Base-by-base conservation (phyloP, 2,797 vertebrate genomes). In the Schizopygopsis pylzovi region DNA sequence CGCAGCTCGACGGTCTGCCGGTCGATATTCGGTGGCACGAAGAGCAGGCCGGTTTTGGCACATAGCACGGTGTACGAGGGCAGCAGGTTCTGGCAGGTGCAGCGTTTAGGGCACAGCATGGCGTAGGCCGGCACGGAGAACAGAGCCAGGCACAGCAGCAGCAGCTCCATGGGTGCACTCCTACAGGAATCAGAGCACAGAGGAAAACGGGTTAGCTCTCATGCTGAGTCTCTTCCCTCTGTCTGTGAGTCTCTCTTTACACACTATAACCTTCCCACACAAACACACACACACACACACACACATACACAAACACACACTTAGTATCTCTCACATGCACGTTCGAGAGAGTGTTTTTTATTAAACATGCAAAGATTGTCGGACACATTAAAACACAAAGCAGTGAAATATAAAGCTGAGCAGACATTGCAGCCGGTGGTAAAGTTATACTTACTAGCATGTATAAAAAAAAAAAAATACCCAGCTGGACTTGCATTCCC, bases 71-170 rank as follows among this genome's bases (percentile, higher is more conserved):
- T 97, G 90, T 96, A 95, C 87, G 97, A 97, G 25, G 97, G 96
- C 25, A 97, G 95, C 83, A 97, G 95, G 81, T 97, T 97, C 95
- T 98, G 97, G 92, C 97, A 98, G 83, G 95, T 96, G 94, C 97
- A 98, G 3, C 97, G 96, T 89, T 97, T 97, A n/a, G 97, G 97
- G 88, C 97, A 98, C 86, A 96, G 93, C 95, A 96, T 96, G 85
- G 95, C 87, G 65, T 88, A 76, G 70, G 84, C 73, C 16, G 92
- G 88, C 72, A 86, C 83, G 43, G 41, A 86, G 82, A 92, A 90
- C 79, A 93, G 86, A 79, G 89, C 85, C 87, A 89, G 88, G 81
- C 87, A 92, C 91, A 87, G 83, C 89, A 91, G 79, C 89, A 88
- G 86, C 85, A 86, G 90, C 86, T 92, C 92, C 92, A 92, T 93